These are phyloP conservation scores for Drosophila insularis DNA, from an alignment of 1,140 invertebrate genomes.

Conservation along the genomic window DNA sequence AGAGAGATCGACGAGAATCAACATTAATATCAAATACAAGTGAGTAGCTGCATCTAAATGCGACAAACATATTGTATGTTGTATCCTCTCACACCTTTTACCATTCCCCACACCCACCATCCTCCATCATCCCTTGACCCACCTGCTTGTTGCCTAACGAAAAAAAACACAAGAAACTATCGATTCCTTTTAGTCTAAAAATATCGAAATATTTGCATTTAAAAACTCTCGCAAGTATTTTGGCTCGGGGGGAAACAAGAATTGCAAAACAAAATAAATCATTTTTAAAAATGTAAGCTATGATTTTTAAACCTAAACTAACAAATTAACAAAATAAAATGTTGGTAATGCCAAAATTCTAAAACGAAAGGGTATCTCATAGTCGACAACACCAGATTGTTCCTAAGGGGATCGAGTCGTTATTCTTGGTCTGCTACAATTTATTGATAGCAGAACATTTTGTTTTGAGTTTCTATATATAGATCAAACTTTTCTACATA, in stretches of 20 bases:
- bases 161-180: neutral
- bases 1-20: neutral
- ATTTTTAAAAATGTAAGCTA: too few relatives aligned
- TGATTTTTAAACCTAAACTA: too few relatives aligned
- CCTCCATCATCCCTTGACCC: neutral
- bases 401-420: neutral
- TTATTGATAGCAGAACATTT: constrained; percentile 35
- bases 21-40: constrained; percentile 1
- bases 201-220: neutral
- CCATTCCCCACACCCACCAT: too few relatives aligned
- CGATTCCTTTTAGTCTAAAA: neutral
- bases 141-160: neutral
- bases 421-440: constrained; percentile 19
- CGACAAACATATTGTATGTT: neutral
- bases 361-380: neutral
- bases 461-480: constrained; percentile 48
- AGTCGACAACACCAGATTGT: neutral
- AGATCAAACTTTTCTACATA: constrained; percentile 12
- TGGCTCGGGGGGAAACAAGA: too few relatives aligned
- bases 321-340: too few relatives aligned
- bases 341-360: too few relatives aligned
- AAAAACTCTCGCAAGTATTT: neutral
- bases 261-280: too few relatives aligned
- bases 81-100: neutral
- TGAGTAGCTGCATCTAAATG: neutral